phyloP scores from a whole-genome alignment of 1,140 invertebrate species.

The Helicoverpa zea region DNA sequence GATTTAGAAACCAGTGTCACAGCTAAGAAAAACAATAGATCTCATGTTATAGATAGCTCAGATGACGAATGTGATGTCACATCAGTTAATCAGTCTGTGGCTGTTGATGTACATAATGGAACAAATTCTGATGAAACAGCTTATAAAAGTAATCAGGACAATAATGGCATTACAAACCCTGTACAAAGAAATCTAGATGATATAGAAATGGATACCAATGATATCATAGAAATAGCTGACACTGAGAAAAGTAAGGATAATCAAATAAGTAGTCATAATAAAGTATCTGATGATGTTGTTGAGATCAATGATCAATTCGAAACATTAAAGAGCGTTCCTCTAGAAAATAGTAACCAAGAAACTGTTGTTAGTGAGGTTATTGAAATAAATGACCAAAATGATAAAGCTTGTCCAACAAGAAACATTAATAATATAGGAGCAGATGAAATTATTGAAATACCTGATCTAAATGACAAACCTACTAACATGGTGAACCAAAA shows the following conservation, averaged over 20 bases:
- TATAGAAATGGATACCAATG: conserved; percentile 24
- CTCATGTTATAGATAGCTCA: conserved; percentile 73
- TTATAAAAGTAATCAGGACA: conserved; percentile 27
- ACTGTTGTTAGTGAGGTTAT: not conserved
- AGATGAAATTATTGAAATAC: conserved; percentile 37
- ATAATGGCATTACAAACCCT: not conserved
- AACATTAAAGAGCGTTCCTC: not conserved
- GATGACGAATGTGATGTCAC: conserved; percentile 65
- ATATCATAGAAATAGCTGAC: not conserved
- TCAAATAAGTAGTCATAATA: conserved; percentile 3
- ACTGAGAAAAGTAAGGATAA: not conserved
- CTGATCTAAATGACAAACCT: not conserved
- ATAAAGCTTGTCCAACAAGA: not conserved
- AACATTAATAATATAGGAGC: not conserved
- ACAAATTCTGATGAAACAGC: not conserved
- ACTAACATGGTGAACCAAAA: no score
- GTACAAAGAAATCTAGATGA: not conserved
- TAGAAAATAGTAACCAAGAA: not conserved
- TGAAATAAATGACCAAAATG: conserved; percentile 7
- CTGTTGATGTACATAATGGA: conserved; percentile 49
- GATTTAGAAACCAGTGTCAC: conserved; percentile 20
- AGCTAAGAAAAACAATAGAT: conserved; percentile 56
- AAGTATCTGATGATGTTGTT: conserved; percentile 10
- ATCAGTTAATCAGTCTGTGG: conserved; percentile 53
- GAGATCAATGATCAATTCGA: not conserved